phyloP scores from a whole-genome alignment of 1,140 invertebrate genomes.

The Vanessa atalanta region DNA sequence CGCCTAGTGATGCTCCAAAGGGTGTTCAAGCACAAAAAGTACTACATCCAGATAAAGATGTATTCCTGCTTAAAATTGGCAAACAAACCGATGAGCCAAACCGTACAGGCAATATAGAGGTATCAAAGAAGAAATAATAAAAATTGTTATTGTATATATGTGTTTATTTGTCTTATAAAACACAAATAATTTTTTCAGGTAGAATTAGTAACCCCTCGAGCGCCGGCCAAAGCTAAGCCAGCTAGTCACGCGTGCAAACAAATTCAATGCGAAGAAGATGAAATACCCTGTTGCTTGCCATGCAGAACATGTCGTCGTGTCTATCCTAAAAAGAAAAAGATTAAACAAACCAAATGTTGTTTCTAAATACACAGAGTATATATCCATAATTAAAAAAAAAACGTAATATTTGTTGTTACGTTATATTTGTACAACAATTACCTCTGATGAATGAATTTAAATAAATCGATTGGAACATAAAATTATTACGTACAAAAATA shows the following conservation, averaged over 20 bases:
- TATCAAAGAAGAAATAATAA: not conserved
- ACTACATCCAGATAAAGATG: constrained; percentile 70
- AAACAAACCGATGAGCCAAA: constrained; percentile 75
- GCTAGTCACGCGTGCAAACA: constrained; percentile 63
- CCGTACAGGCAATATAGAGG: constrained; percentile 72
- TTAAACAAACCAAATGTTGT: constrained; percentile 28
- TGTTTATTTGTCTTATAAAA: not conserved
- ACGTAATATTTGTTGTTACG: not conserved
- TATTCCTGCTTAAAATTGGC: constrained; percentile 71
- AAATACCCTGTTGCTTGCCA: constrained; percentile 56
- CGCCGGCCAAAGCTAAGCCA: constrained; percentile 61
- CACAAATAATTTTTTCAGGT: constrained; percentile 44
- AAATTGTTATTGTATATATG: not conserved
- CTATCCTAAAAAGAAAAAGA: constrained; percentile 45
- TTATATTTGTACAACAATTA: not conserved
- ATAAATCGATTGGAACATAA: no score
- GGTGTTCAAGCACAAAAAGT: constrained; percentile 71
- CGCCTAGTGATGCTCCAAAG: constrained; percentile 65
- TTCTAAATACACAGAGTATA: not conserved
- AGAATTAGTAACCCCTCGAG: constrained; percentile 67
- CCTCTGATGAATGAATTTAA: no score
- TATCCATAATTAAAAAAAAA: not conserved
- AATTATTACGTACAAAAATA: no score
- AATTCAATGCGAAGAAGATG: constrained; percentile 67
- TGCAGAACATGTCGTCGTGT: constrained; percentile 51